Evolutionary conservation across 2,113 vertebrate genomes (phyloP), one percentile per base, ranked within the genome.

Genomic region (Rhinoderma darwinii): DNA sequence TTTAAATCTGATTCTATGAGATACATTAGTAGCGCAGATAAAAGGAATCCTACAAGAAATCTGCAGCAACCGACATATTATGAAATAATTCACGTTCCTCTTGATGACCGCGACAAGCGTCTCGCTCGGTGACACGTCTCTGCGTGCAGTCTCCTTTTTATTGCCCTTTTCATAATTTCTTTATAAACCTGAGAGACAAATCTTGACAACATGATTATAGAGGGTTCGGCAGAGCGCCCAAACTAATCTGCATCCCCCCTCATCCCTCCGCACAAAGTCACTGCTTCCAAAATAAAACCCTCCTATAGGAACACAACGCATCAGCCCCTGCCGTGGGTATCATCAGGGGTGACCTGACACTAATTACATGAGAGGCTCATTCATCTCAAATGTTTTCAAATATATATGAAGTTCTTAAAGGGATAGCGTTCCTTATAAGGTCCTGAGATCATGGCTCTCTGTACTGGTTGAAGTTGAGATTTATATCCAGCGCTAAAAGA

Each of bases 201-300:
- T 6, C 66, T n/a, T 82, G 85, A 74, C 77, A 82, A 87, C 76
- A 82, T 82, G 51, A 86, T 86, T 86, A 73, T 51, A 72, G 59
- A 79, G 68, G 68, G 54, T 56, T 79, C 77, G 22, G 30, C 11
- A 0, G 22, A 35, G 63, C 44, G 35, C 84, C 84, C 84, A 44
- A n/a, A 39, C 74, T 63, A 27, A 39, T 79, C 59, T 54, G 63
- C 25, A 44, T 39, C 81, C n/a, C 63, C 66, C 82, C n/a, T 39
- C 66, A 15, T 50, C 41, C 66, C 32, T 9, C 22, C 41, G 3
- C 25, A 44, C 37, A 17, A 4, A 41, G 63, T 35, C 32, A 70
- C 18, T 8, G 6, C 66, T 32, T 35, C 59, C 66, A 70, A 35
- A 37, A 20, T 70, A 70, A n/a, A n/a, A 20, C 66, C 30, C 59